Conservation (phyloP, 2,797 vertebrate species). For the Sebastes reedi region DNA sequence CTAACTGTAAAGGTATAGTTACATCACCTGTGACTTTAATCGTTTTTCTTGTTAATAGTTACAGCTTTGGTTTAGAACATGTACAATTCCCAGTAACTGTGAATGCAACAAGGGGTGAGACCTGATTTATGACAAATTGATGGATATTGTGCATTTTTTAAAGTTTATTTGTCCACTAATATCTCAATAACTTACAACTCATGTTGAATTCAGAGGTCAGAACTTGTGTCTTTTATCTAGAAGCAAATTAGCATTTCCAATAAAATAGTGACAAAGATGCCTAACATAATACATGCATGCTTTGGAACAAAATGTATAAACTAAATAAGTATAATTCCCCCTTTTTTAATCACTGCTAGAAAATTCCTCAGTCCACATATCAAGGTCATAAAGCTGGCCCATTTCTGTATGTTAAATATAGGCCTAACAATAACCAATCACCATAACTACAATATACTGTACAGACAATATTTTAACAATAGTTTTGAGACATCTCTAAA, state of each 20-base stretch:
- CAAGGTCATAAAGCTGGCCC: neutral
- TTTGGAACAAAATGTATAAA: neutral
- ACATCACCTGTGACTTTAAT: neutral
- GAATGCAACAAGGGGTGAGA: constrained; percentile 9
- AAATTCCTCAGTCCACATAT: neutral
- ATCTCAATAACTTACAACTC: neutral
- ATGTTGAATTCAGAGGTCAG: neutral
- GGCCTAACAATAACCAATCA: neutral
- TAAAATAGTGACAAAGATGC: neutral
- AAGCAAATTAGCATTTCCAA: neutral
- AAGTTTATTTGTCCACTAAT: neutral
- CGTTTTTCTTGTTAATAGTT: neutral
- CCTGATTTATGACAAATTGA: neutral
- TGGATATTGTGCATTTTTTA: neutral
- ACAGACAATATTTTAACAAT: neutral
- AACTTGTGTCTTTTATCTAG: neutral
- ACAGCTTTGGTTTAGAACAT: accelerated
- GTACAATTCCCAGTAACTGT: accelerated
- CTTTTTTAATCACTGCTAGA: neutral
- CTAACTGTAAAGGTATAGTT: accelerated
- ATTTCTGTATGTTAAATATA: neutral
- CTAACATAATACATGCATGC: neutral
- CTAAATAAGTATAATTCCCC: neutral
- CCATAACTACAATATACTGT: neutral
- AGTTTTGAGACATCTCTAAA: neutral